Conservation (phyloP, 30 jellyfish, hydroid and myxozoan genomes). For the Rhopilema esculentum region DNA sequence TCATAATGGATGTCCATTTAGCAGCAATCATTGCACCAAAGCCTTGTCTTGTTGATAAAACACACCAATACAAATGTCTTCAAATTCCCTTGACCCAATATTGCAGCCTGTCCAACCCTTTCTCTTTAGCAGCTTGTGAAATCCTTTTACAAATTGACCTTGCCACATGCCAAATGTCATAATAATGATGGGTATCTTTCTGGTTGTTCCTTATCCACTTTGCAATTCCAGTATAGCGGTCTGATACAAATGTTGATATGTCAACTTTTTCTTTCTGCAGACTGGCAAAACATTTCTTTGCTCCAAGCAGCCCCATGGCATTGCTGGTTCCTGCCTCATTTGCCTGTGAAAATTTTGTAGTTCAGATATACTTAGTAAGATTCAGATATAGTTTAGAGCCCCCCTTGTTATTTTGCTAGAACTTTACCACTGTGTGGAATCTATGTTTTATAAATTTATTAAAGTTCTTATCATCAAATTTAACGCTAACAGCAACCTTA, state of each 20-base stretch:
- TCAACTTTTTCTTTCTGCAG: no score
- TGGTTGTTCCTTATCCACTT: conserved; percentile 16
- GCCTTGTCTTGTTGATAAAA: conserved; percentile 20
- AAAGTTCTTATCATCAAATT: no score
- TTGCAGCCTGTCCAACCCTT: no score
- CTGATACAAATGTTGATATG: conserved; percentile 1
- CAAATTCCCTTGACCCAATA: conserved; percentile 16
- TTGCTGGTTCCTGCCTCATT: no score
- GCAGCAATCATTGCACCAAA: conserved; percentile 25
- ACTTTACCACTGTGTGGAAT: not conserved
- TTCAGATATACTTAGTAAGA: no score
- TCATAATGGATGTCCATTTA: conserved; percentile 33
- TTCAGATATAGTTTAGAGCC: no score
- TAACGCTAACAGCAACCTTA: not conserved
- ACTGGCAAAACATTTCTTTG: not conserved
- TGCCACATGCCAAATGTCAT: conserved; percentile 56
- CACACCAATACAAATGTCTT: conserved; percentile 46
- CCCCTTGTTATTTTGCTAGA: not conserved
- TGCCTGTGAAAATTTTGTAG: not conserved
- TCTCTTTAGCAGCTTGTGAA: conserved; percentile 22
- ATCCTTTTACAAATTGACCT: conserved; percentile 7
- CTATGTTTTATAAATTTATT: not conserved
- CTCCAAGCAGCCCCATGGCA: conserved; percentile 5
- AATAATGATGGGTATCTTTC: not conserved
- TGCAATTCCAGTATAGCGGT: conserved; percentile 20